These are phyloP conservation scores for Pithys albifrons DNA, from an alignment of 2,113 vertebrate genomes.

Conservation along the genomic window DNA sequence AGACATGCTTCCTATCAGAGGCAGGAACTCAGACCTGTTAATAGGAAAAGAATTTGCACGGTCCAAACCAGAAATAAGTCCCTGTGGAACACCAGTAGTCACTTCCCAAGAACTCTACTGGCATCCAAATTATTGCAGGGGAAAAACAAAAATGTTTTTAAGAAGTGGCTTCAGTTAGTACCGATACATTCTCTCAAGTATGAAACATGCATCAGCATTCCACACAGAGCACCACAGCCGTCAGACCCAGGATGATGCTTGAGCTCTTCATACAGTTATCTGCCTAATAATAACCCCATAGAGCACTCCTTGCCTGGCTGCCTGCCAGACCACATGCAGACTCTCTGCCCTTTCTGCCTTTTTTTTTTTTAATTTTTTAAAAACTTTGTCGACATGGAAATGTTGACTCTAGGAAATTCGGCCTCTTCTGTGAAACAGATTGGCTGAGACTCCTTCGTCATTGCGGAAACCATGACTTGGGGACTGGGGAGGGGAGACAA, in stretches of 20 bases:
- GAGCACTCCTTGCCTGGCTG: conserved; percentile 37
- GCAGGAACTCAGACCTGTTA: neutral
- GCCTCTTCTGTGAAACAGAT: conserved; percentile 9
- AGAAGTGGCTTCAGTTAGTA: neutral
- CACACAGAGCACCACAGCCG: neutral
- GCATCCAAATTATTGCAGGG: neutral
- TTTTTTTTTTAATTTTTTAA: neutral
- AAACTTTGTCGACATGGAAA: conserved; percentile 39
- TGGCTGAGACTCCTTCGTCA: conserved; percentile 10
- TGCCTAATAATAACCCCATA: conserved; percentile 60
- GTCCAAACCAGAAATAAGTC: neutral
- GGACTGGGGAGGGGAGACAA: neutral
- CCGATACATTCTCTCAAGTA: neutral
- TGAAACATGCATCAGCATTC: conserved; percentile 5
- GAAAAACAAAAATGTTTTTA: neutral
- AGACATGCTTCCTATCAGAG: neutral
- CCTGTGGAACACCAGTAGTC: neutral
- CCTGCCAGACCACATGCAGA: conserved; percentile 51
- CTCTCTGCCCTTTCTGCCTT: neutral
- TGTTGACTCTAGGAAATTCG: conserved; percentile 42
- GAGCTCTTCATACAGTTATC: conserved; percentile 41
- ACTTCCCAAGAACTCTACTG: neutral
- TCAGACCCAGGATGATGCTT: conserved; percentile 19
- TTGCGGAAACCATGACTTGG: conserved; percentile 41
- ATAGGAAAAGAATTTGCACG: neutral